These are phyloP conservation scores for Mythimna pallens DNA, from an alignment of 2,888 invertebrate genomes.

Conservation along the genomic window DNA sequence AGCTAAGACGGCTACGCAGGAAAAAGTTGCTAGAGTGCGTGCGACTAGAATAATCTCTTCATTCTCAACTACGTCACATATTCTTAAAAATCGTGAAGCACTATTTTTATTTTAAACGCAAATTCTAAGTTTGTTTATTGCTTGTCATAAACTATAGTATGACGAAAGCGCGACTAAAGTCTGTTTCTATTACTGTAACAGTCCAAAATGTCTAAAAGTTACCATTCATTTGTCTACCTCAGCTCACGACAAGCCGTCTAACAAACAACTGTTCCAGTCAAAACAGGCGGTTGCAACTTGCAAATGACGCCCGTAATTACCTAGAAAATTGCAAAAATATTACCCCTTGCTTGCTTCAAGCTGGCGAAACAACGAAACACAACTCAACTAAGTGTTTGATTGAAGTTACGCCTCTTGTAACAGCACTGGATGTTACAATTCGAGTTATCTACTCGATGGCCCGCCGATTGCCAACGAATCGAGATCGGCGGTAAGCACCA, in stretches of 20 bases:
- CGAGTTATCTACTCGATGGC: conserved; percentile 82
- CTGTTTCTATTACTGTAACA: conserved; percentile 20
- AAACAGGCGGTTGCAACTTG: conserved; percentile 53
- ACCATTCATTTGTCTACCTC: conserved; percentile 38
- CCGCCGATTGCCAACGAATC: conserved; percentile 81
- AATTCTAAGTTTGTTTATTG: conserved; percentile 9
- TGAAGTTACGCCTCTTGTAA: conserved; percentile 67
- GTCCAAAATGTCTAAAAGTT: conserved; percentile 29
- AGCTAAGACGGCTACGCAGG: conserved; percentile 26
- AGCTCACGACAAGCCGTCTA: conserved; percentile 46
- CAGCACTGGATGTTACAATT: conserved; percentile 71
- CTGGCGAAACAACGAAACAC: conserved; percentile 64
- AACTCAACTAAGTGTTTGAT: conserved; percentile 59
- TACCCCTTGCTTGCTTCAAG: conserved; percentile 45
- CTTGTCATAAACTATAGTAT: conserved; percentile 9
- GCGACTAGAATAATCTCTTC: conserved; percentile 12
- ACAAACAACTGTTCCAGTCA: conserved; percentile 50
- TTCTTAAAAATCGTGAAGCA: conserved; percentile 13
- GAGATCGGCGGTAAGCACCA: conserved; percentile 88
- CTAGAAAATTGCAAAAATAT: conserved; percentile 58
- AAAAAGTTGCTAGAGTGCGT: background rate
- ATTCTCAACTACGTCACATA: conserved; percentile 1
- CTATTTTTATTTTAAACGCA: conserved; percentile 18
- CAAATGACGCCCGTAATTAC: conserved; percentile 60
- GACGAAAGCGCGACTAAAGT: conserved; percentile 16